These are phyloP conservation scores for Percopsis omiscomaycus DNA, from an alignment of 2,797 vertebrate genomes.

Conservation along the genomic window DNA sequence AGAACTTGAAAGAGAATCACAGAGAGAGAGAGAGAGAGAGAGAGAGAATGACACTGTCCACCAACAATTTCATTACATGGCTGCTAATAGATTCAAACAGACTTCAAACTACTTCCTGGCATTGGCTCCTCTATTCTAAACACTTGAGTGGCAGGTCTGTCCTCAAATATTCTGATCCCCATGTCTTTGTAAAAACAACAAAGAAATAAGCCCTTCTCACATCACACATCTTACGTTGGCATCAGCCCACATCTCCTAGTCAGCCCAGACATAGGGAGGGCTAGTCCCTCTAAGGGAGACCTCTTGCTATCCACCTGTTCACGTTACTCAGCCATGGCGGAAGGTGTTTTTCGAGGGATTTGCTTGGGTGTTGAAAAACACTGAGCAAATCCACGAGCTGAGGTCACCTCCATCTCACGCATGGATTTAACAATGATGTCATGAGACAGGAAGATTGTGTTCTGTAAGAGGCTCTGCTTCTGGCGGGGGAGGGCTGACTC, in stretches of 20 bases:
- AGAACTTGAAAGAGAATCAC: too few relatives aligned
- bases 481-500: constrained; percentile 60
- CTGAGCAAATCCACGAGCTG: constrained; percentile 59
- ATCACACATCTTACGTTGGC: not conserved
- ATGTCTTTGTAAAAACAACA: not conserved
- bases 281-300: constrained; percentile 15
- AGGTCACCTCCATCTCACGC: constrained; percentile 61
- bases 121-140: not conserved
- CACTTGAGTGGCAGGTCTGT: not conserved
- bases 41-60: not conserved
- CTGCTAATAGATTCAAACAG: not conserved
- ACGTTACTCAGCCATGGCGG: constrained; percentile 31
- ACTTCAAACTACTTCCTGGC: not conserved
- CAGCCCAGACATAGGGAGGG: constrained; percentile 27
- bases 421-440: constrained; percentile 70
- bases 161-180: not conserved
- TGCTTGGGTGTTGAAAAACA: constrained; percentile 62
- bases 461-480: constrained; percentile 72
- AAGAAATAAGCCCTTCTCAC: not conserved
- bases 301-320: constrained; percentile 46
- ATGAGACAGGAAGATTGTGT: constrained; percentile 71
- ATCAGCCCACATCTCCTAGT: constrained; percentile 45
- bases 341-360: constrained; percentile 61
- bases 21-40: too few relatives aligned
- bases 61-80: not conserved